Base-by-base conservation (phyloP, 2,113 vertebrate species). In the Chaetops frenatus region DNA sequence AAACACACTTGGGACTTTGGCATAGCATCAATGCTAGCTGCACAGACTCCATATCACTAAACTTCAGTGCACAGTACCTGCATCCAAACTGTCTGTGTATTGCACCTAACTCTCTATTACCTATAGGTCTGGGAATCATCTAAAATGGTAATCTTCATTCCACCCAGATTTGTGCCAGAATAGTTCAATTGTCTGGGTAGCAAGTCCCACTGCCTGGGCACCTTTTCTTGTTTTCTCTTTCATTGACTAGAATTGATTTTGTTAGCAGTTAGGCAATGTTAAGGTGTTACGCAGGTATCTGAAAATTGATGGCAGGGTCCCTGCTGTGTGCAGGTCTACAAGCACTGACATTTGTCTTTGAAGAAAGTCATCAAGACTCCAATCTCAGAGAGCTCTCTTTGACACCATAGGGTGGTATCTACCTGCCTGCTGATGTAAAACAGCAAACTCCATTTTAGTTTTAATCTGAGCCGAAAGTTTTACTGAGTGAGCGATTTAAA, bases 321-420 rank as follows among this genome's bases (percentile, higher is more conserved):
- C 10, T 69, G 53, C n/a, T 76, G 11, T 0, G 0, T 54, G 24
- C 6, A 33, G 7, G 3, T 54, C 11, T 71, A 6, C 14, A 22
- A 88, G 13, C 21, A 64, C 12, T 15, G 25, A 33, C 2, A 1
- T 2, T 72, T 13, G 2, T 16, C 11, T 72, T 42, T 56, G 23
- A 74, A 67, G 5, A 29, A 2, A 87, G 6, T 27, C 21, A 45
- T 23, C 7, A 71, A 33, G 23, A 11, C 9, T 51, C 38, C 11
- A 38, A 8, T 24, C 50, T 19, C 76, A 24, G 11, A 81, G 6
- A 27, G 3, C 12, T 76, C 14, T 5, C 27, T 87, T 42, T 31
- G 16, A 20, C n/a, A 3, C 3, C 74, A 7, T 31, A 56, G 40
- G 69, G 13, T 2, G 4, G 4, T 33, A 67, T 48, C 82, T 60